phyloP scores from a whole-genome alignment of 2,113 vertebrate genomes.

The Periophthalmodon schlosseri region DNA sequence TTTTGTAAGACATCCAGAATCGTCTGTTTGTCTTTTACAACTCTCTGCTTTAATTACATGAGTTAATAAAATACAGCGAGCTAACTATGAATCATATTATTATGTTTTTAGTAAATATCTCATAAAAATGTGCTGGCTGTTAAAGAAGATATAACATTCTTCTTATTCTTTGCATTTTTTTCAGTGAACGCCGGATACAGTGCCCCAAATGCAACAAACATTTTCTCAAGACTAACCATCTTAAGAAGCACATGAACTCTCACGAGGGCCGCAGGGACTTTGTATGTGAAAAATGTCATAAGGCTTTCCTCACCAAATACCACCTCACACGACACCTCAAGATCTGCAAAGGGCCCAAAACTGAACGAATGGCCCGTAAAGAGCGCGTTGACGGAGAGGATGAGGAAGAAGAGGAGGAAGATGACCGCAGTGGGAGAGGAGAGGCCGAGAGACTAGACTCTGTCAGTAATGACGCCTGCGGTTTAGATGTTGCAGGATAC shows the following conservation, averaged over 20 bases:
- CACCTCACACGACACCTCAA: constrained; percentile 97
- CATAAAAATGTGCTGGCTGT: not conserved
- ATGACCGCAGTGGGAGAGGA: constrained; percentile 65
- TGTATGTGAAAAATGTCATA: constrained; percentile 96
- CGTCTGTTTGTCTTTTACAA: too few species aligned
- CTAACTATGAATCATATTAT: not conserved
- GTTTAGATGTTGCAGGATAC: constrained; percentile 68
- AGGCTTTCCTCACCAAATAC: constrained; percentile 97
- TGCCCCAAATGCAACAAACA: constrained; percentile 97
- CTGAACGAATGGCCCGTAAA: constrained; percentile 77
- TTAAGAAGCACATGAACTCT: constrained; percentile 98
- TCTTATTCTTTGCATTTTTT: not conserved
- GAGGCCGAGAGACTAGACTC: constrained; percentile 57
- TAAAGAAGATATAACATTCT: not conserved
- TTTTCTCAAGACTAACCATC: constrained; percentile 92
- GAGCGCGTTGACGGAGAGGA: constrained; percentile 81
- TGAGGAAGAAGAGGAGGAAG: constrained; percentile 70
- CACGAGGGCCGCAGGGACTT: constrained; percentile 96
- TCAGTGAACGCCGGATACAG: constrained; percentile 91
- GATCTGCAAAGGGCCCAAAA: constrained; percentile 93
- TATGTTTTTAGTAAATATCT: not conserved
- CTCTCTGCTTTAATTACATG: too few species aligned
- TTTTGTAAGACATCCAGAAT: too few species aligned
- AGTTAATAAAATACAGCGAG: too few species aligned
- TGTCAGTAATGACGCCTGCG: constrained; percentile 64